A percentile compares a stretch with the other conserved stretches of the same genome.
Conservation (phyloP, 1,140 invertebrate genomes). For the Drosophila tani region DNA sequence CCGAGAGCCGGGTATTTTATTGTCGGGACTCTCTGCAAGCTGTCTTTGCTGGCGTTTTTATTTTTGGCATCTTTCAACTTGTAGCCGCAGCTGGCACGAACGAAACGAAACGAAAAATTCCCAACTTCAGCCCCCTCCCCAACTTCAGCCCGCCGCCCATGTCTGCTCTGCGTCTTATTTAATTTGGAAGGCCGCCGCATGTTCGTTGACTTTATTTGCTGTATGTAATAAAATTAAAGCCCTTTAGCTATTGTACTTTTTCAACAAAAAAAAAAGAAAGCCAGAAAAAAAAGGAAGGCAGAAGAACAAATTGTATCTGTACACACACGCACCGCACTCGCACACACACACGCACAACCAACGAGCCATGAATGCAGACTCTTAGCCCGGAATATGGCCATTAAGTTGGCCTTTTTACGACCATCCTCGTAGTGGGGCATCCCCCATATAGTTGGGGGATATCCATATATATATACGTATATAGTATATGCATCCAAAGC, state of each 20-base stretch:
- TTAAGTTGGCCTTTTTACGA: conserved; percentile 77
- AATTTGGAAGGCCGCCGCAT: conserved; percentile 72
- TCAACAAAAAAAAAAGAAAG: conserved; percentile 27
- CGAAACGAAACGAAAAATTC: conserved; percentile 45
- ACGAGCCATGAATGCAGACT: conserved; percentile 80
- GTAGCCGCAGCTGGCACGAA: conserved; percentile 76
- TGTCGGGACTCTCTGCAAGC: background rate
- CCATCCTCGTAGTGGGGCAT: conserved; percentile 61
- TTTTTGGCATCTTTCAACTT: conserved; percentile 60
- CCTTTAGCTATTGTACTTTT: conserved; percentile 83
- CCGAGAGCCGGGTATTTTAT: background rate
- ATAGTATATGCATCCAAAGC: conserved; percentile 26
- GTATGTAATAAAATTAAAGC: conserved; percentile 84
- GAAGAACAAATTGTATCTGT: conserved; percentile 71
- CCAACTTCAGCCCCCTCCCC: conserved; percentile 59
- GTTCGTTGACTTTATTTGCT: conserved; percentile 83
- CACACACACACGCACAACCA: conserved; percentile 34
- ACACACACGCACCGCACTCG: conserved; percentile 30
- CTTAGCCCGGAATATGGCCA: conserved; percentile 76
- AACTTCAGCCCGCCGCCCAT: conserved; percentile 1
- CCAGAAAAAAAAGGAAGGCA: conserved; percentile 27
- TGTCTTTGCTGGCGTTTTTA: conserved; percentile 24
- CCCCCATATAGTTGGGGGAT: conserved; percentile 5
- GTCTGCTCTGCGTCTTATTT: conserved; percentile 72
- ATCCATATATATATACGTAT: conserved; percentile 13